phyloP scores from a whole-genome alignment of 2,113 vertebrate genomes.

The Pardalotus punctatus region DNA sequence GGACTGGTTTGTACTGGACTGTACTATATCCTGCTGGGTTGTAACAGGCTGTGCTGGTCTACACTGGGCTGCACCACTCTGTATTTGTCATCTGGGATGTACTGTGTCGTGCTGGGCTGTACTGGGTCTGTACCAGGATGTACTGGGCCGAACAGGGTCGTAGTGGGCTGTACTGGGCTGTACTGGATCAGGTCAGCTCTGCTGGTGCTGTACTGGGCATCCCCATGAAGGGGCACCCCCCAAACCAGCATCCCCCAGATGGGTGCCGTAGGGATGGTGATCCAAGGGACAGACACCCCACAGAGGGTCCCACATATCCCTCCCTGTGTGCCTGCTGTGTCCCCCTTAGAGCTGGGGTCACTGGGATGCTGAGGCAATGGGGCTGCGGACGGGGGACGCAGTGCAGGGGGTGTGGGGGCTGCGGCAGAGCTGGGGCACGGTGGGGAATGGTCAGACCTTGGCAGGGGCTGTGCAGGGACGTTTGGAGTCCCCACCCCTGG shows the following conservation, averaged over 20 bases:
- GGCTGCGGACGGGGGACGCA: rapidly evolving
- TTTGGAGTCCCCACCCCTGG: neutral
- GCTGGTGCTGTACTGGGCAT: neutral
- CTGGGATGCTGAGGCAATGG: neutral
- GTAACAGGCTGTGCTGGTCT: rapidly evolving
- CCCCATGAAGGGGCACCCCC: neutral
- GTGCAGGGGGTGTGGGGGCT: rapidly evolving
- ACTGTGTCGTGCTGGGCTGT: neutral
- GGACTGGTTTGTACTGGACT: neutral
- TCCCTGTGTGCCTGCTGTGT: rapidly evolving
- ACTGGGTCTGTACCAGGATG: neutral
- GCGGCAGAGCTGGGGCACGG: rapidly evolving
- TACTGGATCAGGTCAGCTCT: neutral
- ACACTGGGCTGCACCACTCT: neutral
- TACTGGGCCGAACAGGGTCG: neutral
- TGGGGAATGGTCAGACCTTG: neutral
- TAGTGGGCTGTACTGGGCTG: neutral
- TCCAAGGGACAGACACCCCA: neutral
- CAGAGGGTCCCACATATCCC: neutral
- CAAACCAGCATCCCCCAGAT: neutral
- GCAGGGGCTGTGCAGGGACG: neutral
- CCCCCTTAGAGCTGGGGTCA: neutral
- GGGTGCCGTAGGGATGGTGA: neutral
- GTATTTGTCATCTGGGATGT: neutral
- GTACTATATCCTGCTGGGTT: too few species aligned